These are phyloP conservation scores for Andrena flavipes DNA, from an alignment of 2,888 invertebrate species.

Conservation along the genomic window DNA sequence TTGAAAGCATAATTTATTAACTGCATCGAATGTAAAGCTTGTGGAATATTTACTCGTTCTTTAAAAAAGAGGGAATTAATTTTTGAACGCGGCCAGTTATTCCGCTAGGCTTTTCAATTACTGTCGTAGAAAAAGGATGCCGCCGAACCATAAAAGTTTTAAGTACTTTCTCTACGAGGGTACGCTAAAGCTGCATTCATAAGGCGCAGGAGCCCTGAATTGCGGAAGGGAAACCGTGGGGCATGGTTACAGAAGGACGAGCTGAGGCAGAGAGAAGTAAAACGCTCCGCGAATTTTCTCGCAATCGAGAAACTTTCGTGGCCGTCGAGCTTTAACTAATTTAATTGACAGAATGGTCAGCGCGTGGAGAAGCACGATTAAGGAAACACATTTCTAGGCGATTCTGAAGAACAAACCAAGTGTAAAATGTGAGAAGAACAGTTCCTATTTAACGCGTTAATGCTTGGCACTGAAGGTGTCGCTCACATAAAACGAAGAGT, in stretches of 20 bases:
- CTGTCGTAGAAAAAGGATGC: conserved; percentile 37
- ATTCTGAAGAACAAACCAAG: conserved; percentile 9
- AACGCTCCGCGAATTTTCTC: conserved; percentile 63
- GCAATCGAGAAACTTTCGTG: conserved; percentile 69
- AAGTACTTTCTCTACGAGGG: conserved; percentile 65
- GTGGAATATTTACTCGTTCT: conserved; percentile 2
- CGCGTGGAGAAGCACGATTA: conserved; percentile 51
- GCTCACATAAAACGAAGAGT: too few relatives aligned
- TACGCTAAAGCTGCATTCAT: conserved; percentile 59
- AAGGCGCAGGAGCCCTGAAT: conserved; percentile 42
- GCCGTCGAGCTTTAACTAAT: conserved; percentile 70
- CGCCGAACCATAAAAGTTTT: conserved; percentile 63
- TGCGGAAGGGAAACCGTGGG: conserved; percentile 54
- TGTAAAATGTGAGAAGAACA: background rate
- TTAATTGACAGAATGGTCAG: conserved; percentile 70
- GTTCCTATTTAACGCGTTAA: background rate
- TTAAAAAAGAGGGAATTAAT: conserved; percentile 15
- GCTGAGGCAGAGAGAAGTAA: conserved; percentile 14
- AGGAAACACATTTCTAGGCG: conserved; percentile 22
- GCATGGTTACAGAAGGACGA: conserved; percentile 33
- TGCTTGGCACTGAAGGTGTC: background rate
- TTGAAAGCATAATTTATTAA: background rate
- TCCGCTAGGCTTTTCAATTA: conserved; percentile 60
- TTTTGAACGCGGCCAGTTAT: conserved; percentile 43
- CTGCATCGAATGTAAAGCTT: background rate